phyloP scores from a whole-genome alignment of 2,113 vertebrate genomes.

The Epinephelus fuscoguttatus region DNA sequence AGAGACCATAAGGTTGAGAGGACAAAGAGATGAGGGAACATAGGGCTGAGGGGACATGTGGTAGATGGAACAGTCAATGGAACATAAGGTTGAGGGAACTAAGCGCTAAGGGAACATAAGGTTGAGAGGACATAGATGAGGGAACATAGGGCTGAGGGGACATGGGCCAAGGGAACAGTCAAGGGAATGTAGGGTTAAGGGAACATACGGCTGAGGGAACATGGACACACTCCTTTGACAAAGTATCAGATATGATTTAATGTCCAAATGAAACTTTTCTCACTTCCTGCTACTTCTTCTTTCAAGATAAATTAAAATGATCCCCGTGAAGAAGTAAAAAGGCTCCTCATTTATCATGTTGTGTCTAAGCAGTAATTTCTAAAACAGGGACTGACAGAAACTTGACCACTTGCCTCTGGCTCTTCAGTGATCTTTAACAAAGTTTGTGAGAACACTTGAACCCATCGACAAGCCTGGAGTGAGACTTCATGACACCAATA shows the following conservation, averaged over 20 bases:
- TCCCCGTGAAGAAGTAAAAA: background rate
- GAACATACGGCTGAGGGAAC: too few species aligned
- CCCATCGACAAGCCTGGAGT: slow-evolving; percentile 55
- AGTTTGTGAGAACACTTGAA: slow-evolving; percentile 54
- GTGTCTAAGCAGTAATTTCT: slow-evolving; percentile 23
- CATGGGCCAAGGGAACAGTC: too few species aligned
- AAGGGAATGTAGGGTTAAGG: too few species aligned
- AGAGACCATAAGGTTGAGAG: too few species aligned
- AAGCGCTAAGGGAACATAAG: too few species aligned
- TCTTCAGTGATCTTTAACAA: slow-evolving; percentile 55
- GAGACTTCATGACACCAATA: slow-evolving; percentile 65
- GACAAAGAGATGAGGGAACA: too few species aligned
- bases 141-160: too few species aligned
- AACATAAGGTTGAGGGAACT: too few species aligned
- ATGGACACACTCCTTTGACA: too few species aligned
- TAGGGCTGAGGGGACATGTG: too few species aligned
- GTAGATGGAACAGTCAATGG: too few species aligned
- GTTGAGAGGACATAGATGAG: too few species aligned
- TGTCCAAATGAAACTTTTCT: background rate
- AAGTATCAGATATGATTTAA: background rate
- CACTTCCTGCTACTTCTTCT: background rate
- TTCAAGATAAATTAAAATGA: background rate
- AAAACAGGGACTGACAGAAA: slow-evolving; percentile 23
- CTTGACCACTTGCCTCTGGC: slow-evolving; percentile 43
- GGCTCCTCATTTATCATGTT: slow-evolving; percentile 7